Percentiles rank a stretch among this genome's conserved stretches.
These are phyloP conservation scores for Zaprionus kolodkinae DNA, from an alignment of 1,140 invertebrate genomes.

Conservation along the genomic window DNA sequence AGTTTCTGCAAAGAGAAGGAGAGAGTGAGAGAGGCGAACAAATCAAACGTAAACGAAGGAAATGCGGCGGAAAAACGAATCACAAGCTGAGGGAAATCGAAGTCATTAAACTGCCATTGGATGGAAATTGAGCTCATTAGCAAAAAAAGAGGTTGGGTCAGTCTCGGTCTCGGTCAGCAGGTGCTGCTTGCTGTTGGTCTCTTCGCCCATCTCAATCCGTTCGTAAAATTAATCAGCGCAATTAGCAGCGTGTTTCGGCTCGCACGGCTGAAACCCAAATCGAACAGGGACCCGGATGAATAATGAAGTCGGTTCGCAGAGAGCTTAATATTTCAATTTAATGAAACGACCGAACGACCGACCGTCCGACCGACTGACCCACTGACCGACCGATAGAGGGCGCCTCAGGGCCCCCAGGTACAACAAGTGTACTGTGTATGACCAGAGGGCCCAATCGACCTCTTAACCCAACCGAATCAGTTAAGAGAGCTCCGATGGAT, in stretches of 20 bases:
- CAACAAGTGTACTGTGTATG: background rate
- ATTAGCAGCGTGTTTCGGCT: conserved; percentile 47
- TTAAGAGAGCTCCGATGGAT: background rate
- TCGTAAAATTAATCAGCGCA: conserved; percentile 71
- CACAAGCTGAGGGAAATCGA: conserved; percentile 45
- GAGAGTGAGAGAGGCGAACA: background rate
- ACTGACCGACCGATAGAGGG: no score
- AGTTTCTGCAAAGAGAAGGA: conserved; percentile 58
- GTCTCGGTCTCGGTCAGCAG: no score
- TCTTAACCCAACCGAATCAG: background rate
- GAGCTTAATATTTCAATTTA: conserved; percentile 51
- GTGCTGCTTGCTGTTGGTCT: no score
- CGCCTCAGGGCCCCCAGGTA: no score
- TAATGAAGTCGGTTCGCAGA: conserved; percentile 36
- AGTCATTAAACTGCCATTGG: conserved; percentile 53
- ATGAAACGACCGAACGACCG: conserved; percentile 23
- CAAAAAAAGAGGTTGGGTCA: conserved; percentile 3
- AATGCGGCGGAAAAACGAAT: background rate
- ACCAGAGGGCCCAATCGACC: background rate
- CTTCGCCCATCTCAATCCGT: conserved; percentile 37
- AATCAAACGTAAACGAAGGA: background rate
- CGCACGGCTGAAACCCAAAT: conserved; percentile 38
- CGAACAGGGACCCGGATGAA: conserved; percentile 23
- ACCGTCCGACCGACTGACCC: no score
- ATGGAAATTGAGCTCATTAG: conserved; percentile 60